Conservation (phyloP, 2,888 invertebrate species). For the Diarsia mendica region DNA sequence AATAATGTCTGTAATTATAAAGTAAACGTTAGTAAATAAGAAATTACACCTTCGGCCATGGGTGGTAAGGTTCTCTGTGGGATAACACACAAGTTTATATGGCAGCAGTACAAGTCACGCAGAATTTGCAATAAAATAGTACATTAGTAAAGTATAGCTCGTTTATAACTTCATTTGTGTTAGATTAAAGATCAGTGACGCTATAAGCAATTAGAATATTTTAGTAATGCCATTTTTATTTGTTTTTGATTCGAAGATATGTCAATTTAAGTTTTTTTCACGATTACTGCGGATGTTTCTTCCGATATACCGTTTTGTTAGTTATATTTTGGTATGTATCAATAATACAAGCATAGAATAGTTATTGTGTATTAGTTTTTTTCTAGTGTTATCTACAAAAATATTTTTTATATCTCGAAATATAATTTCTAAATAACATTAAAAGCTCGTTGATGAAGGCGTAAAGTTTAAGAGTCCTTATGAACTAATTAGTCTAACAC, state of each 20-base stretch:
- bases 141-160: slow-evolving; percentile 32
- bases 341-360: slow-evolving; percentile 44
- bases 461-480: slow-evolving; percentile 54
- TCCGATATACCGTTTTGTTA: slow-evolving; percentile 41
- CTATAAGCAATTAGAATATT: slow-evolving; percentile 45
- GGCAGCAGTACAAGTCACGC: slow-evolving; percentile 22
- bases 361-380: slow-evolving; percentile 44
- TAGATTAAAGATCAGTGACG: slow-evolving; percentile 22
- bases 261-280: slow-evolving; percentile 47
- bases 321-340: slow-evolving; percentile 40
- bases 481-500: slow-evolving; percentile 60
- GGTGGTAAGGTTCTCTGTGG: slow-evolving; percentile 26
- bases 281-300: slow-evolving; percentile 28
- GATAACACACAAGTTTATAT: slow-evolving; percentile 12
- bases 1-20: slow-evolving; percentile 92
- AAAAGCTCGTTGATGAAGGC: slow-evolving; percentile 48
- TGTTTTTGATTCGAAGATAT: slow-evolving; percentile 44
- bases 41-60: slow-evolving; percentile 17
- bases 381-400: slow-evolving; percentile 28
- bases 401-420: slow-evolving; percentile 27
- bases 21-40: slow-evolving; percentile 31
- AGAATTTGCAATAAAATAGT: slow-evolving; percentile 13
- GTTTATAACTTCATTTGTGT: slow-evolving; percentile 15
- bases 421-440: slow-evolving; percentile 41
- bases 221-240: slow-evolving; percentile 46